A percentile compares a stretch with the other conserved stretches of the same genome.
phyloP scores from a whole-genome alignment of 2,888 invertebrate species.

The Noctua janthe region DNA sequence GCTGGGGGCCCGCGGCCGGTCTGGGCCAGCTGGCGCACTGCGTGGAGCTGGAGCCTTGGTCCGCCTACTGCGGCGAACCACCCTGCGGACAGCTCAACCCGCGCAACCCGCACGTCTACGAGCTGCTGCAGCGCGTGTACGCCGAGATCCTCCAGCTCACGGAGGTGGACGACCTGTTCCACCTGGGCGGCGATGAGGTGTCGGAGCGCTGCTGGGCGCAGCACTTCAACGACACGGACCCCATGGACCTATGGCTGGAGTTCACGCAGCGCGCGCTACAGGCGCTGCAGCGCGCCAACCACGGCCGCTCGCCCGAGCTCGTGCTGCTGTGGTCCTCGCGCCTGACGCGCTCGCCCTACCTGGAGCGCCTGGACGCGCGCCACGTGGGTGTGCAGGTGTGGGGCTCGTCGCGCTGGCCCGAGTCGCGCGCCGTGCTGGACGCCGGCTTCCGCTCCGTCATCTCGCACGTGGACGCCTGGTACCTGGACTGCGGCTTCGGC shows the following conservation, averaged over 20 bases:
- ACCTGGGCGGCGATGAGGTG: slow-evolving; percentile 96
- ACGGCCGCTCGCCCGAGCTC: slow-evolving; percentile 89
- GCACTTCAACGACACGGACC: slow-evolving; percentile 93
- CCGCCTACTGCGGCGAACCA: slow-evolving; percentile 95
- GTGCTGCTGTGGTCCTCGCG: slow-evolving; percentile 94
- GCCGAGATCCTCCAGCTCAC: slow-evolving; percentile 93
- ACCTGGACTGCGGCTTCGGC: slow-evolving; percentile 96
- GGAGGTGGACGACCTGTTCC: slow-evolving; percentile 94
- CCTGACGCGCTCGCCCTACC: slow-evolving; percentile 93
- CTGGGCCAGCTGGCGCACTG: slow-evolving; percentile 95
- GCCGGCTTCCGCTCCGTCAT: slow-evolving; percentile 94
- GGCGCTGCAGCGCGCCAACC: slow-evolving; percentile 91
- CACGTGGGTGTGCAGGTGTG: slow-evolving; percentile 94
- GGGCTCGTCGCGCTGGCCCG: slow-evolving; percentile 95
- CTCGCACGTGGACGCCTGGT: slow-evolving; percentile 97
- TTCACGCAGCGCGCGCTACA: slow-evolving; percentile 92
- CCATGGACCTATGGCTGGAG: slow-evolving; percentile 94
- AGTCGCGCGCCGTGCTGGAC: slow-evolving; percentile 94
- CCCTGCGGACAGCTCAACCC: slow-evolving; percentile 97
- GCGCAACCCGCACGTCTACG: slow-evolving; percentile 94
- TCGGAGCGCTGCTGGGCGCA: slow-evolving; percentile 95
- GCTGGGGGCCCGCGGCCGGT: slow-evolving; percentile 94
- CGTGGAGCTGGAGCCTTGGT: slow-evolving; percentile 95
- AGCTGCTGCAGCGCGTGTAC: slow-evolving; percentile 93
- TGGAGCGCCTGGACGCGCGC: slow-evolving; percentile 89